phyloP scores from a whole-genome alignment of 1,140 invertebrate species.

The Potamilus streckersoni region DNA sequence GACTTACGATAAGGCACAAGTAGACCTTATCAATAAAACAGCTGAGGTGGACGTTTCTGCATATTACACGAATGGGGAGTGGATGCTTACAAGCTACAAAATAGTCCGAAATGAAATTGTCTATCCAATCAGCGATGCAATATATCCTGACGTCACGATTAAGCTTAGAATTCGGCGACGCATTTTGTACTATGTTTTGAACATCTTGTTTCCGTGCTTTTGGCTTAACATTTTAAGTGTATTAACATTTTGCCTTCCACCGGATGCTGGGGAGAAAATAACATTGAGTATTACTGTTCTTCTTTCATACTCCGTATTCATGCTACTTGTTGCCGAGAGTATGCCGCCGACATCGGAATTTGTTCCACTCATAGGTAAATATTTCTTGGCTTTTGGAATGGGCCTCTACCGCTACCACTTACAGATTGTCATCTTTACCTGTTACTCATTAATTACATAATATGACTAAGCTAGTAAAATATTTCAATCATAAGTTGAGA shows the following conservation, averaged over 20 bases:
- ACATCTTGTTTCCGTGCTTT: slow-evolving; percentile 63
- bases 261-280: slow-evolving; percentile 66
- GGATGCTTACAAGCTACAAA: slow-evolving; percentile 49
- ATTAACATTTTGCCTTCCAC: slow-evolving; percentile 63
- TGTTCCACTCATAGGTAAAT: slow-evolving; percentile 84
- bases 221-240: slow-evolving; percentile 64
- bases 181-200: slow-evolving; percentile 60
- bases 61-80: slow-evolving; percentile 60
- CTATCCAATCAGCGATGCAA: slow-evolving; percentile 64
- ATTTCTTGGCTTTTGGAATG: no score
- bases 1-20: slow-evolving; percentile 83
- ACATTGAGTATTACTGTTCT: slow-evolving; percentile 65
- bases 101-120: slow-evolving; percentile 50
- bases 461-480: no score
- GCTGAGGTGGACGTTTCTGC: slow-evolving; percentile 44
- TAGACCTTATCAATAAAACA: slow-evolving; percentile 69
- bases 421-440: no score
- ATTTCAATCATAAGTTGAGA: no score
- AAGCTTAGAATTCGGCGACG: slow-evolving; percentile 47
- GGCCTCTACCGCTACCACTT: no score
- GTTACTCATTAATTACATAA: no score
- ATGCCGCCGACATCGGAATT: slow-evolving; percentile 67
- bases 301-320: slow-evolving; percentile 67
- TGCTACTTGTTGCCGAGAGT: slow-evolving; percentile 66
- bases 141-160: slow-evolving; percentile 72